Conservation (phyloP, 2,888 invertebrate species). For the Philaethria dido region DNA sequence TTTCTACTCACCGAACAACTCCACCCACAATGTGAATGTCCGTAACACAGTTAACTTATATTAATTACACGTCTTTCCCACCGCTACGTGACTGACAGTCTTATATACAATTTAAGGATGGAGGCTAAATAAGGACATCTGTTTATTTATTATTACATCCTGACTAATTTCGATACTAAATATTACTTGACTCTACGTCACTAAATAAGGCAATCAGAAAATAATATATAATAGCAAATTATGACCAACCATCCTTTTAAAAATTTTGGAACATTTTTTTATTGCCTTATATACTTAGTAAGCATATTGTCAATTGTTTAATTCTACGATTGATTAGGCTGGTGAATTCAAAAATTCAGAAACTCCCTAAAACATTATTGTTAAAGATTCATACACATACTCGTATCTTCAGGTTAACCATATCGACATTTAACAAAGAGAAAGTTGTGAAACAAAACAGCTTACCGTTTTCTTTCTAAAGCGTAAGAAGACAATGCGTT, state of each 20-base stretch:
- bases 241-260: no score
- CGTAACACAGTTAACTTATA: slow-evolving; percentile 49
- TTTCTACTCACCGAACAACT: slow-evolving; percentile 9
- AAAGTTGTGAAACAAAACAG: slow-evolving; percentile 62
- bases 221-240: no score
- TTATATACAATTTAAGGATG: slow-evolving; percentile 47
- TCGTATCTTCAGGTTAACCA: background rate
- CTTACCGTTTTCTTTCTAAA: slow-evolving; percentile 44
- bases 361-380: background rate
- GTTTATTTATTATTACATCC: slow-evolving; percentile 45
- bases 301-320: no score
- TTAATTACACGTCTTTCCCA: slow-evolving; percentile 50
- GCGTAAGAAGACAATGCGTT: slow-evolving; percentile 30
- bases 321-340: no score
- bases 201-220: no score
- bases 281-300: no score
- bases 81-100: slow-evolving; percentile 50
- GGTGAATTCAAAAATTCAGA: no score
- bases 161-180: slow-evolving; percentile 44
- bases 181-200: no score
- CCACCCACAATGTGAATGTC: slow-evolving; percentile 32
- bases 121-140: slow-evolving; percentile 48
- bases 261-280: no score
- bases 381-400: background rate
- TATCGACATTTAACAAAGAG: slow-evolving; percentile 50